These are phyloP conservation scores for Scaptomyza reducta DNA, from an alignment of 2,888 invertebrate genomes.

Conservation along the genomic window DNA sequence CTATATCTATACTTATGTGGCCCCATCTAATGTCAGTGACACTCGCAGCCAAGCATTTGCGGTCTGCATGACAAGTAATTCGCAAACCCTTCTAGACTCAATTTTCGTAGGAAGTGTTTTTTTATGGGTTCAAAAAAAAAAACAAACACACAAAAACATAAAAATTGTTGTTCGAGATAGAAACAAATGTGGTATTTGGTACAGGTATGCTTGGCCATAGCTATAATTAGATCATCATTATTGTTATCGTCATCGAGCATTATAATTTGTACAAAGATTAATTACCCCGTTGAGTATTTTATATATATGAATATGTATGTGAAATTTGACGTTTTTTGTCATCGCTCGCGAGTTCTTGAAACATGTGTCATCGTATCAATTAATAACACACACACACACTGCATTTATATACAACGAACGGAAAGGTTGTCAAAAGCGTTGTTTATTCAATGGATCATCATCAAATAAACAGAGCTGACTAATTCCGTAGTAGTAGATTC, in stretches of 20 bases:
- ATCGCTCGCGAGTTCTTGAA: conserved; percentile 30
- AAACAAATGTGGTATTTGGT: conserved; percentile 3
- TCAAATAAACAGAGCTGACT: conserved; percentile 33
- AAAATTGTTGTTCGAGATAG: conserved; percentile 6
- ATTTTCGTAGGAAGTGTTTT: conserved; percentile 35
- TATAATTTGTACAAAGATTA: conserved; percentile 28
- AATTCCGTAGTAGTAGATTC: conserved; percentile 3
- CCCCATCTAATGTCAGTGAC: conserved; percentile 77
- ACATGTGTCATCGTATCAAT: conserved; percentile 70
- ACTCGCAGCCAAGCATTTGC: conserved; percentile 58
- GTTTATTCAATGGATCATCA: conserved; percentile 32
- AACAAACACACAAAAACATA: neutral
- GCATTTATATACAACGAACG: conserved; percentile 34
- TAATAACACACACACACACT: conserved; percentile 44
- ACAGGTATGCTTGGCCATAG: conserved; percentile 8
- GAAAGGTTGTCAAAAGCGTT: conserved; percentile 35
- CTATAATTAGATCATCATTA: conserved; percentile 43
- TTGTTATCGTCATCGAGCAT: conserved; percentile 24
- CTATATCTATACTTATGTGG: conserved; percentile 44
- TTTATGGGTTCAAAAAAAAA: neutral
- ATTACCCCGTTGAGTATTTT: conserved; percentile 38
- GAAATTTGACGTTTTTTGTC: conserved; percentile 40
- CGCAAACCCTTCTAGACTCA: conserved; percentile 25
- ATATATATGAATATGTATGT: conserved; percentile 1
- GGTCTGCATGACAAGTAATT: conserved; percentile 60